Conservation (phyloP, 2,113 vertebrate genomes). For the Coptodon bakossiorum region DNA sequence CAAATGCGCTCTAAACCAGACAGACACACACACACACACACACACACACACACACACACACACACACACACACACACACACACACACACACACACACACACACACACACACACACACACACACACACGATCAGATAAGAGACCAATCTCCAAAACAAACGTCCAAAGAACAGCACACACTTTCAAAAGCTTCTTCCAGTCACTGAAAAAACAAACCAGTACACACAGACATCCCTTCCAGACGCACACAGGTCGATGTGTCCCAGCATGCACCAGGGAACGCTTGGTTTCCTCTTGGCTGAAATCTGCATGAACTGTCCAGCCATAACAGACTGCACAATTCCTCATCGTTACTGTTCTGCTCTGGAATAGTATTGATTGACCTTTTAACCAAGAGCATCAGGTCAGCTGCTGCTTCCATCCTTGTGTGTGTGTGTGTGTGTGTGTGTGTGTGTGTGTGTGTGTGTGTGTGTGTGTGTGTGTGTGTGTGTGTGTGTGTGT, state of each 20-base stretch:
- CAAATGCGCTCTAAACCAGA: background rate
- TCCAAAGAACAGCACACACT: background rate
- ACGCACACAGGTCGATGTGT: background rate
- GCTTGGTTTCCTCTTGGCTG: slow-evolving; percentile 44
- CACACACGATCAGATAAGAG: background rate
- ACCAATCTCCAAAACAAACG: background rate
- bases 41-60: background rate
- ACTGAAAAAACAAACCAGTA: background rate
- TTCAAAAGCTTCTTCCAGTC: background rate
- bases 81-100: background rate
- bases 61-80: background rate
- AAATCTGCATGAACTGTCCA: background rate
- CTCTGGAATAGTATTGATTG: slow-evolving; percentile 21
- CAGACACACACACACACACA: background rate
- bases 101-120: background rate
- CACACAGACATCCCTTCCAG: slow-evolving; percentile 42
- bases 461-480: background rate
- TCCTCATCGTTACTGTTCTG: background rate
- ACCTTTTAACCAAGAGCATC: background rate
- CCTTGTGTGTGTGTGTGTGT: rapidly evolving
- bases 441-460: background rate
- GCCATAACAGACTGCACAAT: slow-evolving; percentile 33
- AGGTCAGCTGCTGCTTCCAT: background rate
- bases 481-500: background rate
- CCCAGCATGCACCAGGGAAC: background rate